phyloP scores from a whole-genome alignment of 2,888 invertebrate genomes.

The Cephus spinipes region DNA sequence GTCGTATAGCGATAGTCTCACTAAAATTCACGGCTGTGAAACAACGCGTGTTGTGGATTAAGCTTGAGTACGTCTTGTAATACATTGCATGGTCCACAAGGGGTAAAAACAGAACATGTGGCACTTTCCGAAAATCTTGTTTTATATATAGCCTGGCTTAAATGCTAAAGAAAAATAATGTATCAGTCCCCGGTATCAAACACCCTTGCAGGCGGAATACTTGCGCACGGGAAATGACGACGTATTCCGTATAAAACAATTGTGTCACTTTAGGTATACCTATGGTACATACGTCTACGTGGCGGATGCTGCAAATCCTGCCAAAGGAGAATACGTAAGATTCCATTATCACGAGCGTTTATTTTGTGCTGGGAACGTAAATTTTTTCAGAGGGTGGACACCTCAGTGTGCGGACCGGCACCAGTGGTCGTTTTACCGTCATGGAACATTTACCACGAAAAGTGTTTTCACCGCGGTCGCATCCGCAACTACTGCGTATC shows the following conservation, averaged over 20 bases:
- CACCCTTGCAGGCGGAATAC: neutral
- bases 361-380: constrained; percentile 48
- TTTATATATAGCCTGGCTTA: constrained; percentile 15
- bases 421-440: constrained; percentile 50
- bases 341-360: constrained; percentile 35
- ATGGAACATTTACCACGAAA: constrained; percentile 59
- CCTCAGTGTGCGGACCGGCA: constrained; percentile 34
- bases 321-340: constrained; percentile 28
- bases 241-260: neutral
- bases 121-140: constrained; percentile 15
- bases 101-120: constrained; percentile 1
- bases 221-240: neutral
- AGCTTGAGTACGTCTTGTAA: constrained; percentile 13
- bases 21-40: constrained; percentile 20
- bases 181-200: neutral
- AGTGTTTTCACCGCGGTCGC: constrained; percentile 18
- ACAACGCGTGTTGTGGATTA: constrained; percentile 21
- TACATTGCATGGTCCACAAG: constrained; percentile 17
- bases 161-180: constrained; percentile 11
- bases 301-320: neutral
- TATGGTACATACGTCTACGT: neutral
- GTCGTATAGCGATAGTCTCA: constrained; percentile 4
- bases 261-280: neutral
- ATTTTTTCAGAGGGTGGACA: constrained; percentile 63
- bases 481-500: neutral